Evolutionary conservation across 1,140 invertebrate species (phyloP).

Genomic region (Drosophila paulistorum): DNA sequence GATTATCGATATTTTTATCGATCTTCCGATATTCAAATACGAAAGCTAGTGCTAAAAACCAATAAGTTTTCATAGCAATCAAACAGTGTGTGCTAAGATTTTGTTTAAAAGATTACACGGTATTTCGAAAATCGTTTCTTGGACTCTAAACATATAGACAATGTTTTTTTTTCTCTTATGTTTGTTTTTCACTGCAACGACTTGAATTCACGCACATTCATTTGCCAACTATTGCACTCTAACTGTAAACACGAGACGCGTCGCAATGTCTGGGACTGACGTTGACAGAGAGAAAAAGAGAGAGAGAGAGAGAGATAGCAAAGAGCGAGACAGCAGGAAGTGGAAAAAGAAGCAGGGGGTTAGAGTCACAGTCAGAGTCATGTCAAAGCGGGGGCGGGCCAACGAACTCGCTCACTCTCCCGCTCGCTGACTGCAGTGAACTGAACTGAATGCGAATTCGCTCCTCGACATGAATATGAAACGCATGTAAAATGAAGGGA

Average conservation of each 20-base stretch:
- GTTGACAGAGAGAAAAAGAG: conserved; percentile 28
- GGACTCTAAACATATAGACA: conserved; percentile 20
- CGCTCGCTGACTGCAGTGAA: conserved; percentile 17
- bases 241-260: conserved; percentile 75
- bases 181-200: conserved; percentile 16
- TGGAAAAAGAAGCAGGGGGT: conserved; percentile 14
- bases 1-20: no score
- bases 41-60: no score
- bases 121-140: conserved; percentile 1
- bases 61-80: no score
- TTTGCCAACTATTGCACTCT: conserved; percentile 42
- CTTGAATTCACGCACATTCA: conserved; percentile 58
- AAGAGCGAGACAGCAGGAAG: background rate
- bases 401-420: conserved; percentile 46
- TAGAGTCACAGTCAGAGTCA: conserved; percentile 14
- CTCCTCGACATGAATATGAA: conserved; percentile 74
- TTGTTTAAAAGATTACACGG: background rate
- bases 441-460: conserved; percentile 33
- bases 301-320: background rate
- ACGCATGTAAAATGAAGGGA: conserved; percentile 76
- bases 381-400: conserved; percentile 45
- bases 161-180: conserved; percentile 5
- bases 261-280: conserved; percentile 63
- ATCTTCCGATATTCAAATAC: no score
- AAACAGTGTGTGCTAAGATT: no score